A percentile compares a stretch with the other conserved stretches of the same genome.
Conservation (phyloP, 2,797 vertebrate species). For the Sebastes vulpes region DNA sequence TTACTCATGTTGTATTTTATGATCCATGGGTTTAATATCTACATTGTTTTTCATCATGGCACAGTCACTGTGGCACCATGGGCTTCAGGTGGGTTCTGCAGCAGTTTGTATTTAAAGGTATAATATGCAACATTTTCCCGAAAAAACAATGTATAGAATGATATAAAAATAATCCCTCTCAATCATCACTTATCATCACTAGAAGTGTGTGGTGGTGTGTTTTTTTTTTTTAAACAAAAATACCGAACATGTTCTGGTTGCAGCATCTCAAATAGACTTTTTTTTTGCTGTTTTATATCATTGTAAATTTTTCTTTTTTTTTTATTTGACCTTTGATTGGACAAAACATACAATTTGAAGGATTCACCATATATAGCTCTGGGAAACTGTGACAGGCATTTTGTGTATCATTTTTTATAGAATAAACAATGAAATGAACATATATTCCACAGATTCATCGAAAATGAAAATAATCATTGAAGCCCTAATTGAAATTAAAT, state of each 20-base stretch:
- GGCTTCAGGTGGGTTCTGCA: background rate
- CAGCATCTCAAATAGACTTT: background rate
- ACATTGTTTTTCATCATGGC: background rate
- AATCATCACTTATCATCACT: background rate
- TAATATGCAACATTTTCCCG: background rate
- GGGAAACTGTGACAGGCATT: rapidly evolving
- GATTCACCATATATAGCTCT: background rate
- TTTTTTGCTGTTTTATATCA: background rate
- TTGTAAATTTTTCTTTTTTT: too few relatives aligned
- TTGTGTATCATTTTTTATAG: background rate
- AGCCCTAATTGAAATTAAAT: background rate
- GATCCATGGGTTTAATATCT: slow-evolving; percentile 5
- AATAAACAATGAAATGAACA: background rate
- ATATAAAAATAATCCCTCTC: background rate
- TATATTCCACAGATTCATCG: background rate
- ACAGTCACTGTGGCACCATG: background rate
- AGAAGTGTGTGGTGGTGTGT: too few relatives aligned
- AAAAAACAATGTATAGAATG: background rate
- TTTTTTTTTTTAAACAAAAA: background rate
- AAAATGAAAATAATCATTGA: background rate
- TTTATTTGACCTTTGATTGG: background rate
- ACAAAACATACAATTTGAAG: background rate
- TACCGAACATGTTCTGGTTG: background rate
- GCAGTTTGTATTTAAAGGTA: background rate
- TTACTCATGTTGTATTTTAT: slow-evolving; percentile 6